phyloP scores from a whole-genome alignment of 2,113 vertebrate genomes.

The Leptosomus discolor region DNA sequence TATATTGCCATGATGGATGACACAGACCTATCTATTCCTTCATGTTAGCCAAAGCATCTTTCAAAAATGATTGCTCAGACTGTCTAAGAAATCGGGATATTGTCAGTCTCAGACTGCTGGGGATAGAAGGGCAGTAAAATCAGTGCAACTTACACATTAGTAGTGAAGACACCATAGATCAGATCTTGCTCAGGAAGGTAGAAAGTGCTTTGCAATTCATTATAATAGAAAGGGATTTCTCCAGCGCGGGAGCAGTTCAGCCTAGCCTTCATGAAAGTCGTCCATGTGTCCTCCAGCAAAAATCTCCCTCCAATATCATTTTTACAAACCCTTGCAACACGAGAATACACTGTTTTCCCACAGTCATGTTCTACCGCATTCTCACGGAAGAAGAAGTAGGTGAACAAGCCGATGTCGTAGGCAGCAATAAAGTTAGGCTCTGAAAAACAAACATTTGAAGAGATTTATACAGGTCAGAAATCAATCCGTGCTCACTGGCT shows the following conservation, averaged over 20 bases:
- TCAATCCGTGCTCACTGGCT: background rate
- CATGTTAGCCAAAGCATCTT: background rate
- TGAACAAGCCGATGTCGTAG: constrained; percentile 86
- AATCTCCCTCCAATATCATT: constrained; percentile 88
- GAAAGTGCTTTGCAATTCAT: constrained; percentile 89
- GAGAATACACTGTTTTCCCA: constrained; percentile 86
- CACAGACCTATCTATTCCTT: background rate
- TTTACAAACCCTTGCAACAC: constrained; percentile 88
- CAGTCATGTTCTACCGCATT: constrained; percentile 88
- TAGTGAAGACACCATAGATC: constrained; percentile 89
- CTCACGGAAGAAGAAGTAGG: constrained; percentile 88
- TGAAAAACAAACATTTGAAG: constrained; percentile 60
- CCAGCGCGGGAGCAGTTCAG: constrained; percentile 89
- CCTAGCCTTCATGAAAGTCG: constrained; percentile 89
- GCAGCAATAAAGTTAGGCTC: constrained; percentile 92
- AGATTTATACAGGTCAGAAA: constrained; percentile 40
- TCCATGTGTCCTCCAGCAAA: constrained; percentile 90
- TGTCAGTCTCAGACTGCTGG: background rate
- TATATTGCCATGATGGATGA: background rate
- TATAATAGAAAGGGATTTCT: constrained; percentile 90
- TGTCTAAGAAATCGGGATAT: background rate
- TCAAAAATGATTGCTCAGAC: background rate
- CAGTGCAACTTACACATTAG: constrained; percentile 82
- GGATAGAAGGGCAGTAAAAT: background rate
- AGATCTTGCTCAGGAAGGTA: constrained; percentile 88